Base-by-base conservation (phyloP, 2,113 vertebrate species). In the Monopterus albus region DNA sequence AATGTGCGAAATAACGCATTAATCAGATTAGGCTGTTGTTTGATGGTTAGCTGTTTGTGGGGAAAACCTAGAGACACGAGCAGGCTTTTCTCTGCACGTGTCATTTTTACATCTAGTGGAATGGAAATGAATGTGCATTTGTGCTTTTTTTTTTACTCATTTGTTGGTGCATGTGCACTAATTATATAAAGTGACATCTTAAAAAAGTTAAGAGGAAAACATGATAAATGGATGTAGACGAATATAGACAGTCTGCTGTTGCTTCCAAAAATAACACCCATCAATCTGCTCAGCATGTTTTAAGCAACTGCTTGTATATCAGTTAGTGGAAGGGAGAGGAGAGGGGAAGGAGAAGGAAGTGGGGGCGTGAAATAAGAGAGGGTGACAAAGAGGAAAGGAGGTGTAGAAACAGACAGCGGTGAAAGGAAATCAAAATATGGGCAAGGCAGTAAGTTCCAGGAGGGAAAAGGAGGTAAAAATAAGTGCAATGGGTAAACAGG, bases 11-110 rank as follows among this genome's bases (percentile, higher is more conserved):
- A 75, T 81, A 52, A 68, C 2, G 10, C 47, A 25, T 58, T 83
- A 78, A 84, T 88, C 74, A 79, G 59, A 83, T 76, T 81, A 86
- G 42, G 20, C 51, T 72, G 78, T 56, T 51, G 55, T 47, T 82
- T 9, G 58, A 8, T 38, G 66, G 60, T 79, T 62, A 0, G 51
- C 7, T 56, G 36, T 79, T 83, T 66, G 35, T 38, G 53, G 15
- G 14, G 21, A 42, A 75, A 62, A 31, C 18, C 26, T 7, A 6
- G 10, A 1, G 51, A 45, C 18, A 7, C 25, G 7, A 49, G 39
- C 5, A 7, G 5, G 26, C 18, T n/a, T 46, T 59, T 42, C 50
- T 3, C 3, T 8, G 1, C n/a, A 11, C 0, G 0, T 25, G 20
- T 72, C 5, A 40, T 66, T 75, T 74, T 66, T 23, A 9, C 13